Conservation (phyloP, 2,888 invertebrate species). For the Gryllus longicercus region DNA sequence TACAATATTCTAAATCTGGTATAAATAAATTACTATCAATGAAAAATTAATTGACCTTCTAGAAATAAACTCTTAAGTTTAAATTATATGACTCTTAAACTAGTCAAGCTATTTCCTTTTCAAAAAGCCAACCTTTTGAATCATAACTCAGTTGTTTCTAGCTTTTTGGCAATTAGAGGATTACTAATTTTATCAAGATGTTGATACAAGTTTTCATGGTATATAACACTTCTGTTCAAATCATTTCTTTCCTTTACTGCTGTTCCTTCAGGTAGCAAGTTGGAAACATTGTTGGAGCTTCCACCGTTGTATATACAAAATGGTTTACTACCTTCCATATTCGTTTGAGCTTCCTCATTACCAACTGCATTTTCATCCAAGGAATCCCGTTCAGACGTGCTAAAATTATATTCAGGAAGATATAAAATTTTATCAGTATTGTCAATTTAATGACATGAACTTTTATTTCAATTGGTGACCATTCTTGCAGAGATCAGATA, state of each 20-base stretch:
- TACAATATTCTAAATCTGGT: not conserved
- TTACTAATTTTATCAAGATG: conserved; percentile 66
- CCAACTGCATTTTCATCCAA: conserved; percentile 72
- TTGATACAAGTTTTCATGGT: conserved; percentile 65
- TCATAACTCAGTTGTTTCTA: conserved; percentile 75
- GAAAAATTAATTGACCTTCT: no score
- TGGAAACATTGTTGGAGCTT: conserved; percentile 39
- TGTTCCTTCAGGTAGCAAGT: conserved; percentile 38
- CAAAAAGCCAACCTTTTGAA: not conserved
- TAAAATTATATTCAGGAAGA: conserved; percentile 43
- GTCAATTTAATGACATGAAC: conserved; percentile 6
- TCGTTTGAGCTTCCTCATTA: conserved; percentile 34
- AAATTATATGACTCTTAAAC: no score
- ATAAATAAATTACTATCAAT: not conserved
- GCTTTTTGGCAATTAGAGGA: conserved; percentile 62
- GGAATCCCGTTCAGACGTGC: conserved; percentile 75
- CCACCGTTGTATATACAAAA: conserved; percentile 25
- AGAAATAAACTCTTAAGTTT: no score
- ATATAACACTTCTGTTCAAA: conserved; percentile 42
- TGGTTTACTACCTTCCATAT: conserved; percentile 30
- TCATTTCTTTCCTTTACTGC: conserved; percentile 47
- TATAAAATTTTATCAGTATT: conserved; percentile 21
- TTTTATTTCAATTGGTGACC: not conserved
- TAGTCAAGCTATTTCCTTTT: no score
- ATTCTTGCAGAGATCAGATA: conserved; percentile 11